phyloP scores from a whole-genome alignment of 2,888 invertebrate genomes.

The Brachynemurus nebulosus region DNA sequence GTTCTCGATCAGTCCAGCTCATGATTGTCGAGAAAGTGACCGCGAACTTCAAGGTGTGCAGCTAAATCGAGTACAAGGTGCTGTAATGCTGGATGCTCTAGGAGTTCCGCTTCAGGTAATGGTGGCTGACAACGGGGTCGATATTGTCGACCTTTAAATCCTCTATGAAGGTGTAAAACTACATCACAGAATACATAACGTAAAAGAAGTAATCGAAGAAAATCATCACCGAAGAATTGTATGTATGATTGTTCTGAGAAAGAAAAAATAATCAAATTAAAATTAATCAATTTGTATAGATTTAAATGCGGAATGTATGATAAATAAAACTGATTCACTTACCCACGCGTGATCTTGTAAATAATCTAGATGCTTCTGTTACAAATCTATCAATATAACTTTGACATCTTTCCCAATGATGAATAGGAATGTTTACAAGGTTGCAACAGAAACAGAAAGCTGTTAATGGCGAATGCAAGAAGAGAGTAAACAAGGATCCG shows the following conservation, averaged over 20 bases:
- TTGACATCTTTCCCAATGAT: constrained; percentile 84
- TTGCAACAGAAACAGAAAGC: constrained; percentile 87
- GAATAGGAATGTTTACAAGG: constrained; percentile 68
- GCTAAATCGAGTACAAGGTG: constrained; percentile 74
- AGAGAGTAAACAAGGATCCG: constrained; percentile 88
- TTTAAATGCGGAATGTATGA: neutral
- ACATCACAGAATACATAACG: constrained; percentile 91
- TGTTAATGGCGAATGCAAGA: constrained; percentile 86
- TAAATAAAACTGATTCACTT: constrained; percentile 26
- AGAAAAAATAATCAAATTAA: constrained; percentile 8
- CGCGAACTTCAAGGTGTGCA: constrained; percentile 67
- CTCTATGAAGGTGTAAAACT: constrained; percentile 74
- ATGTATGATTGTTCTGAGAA: constrained; percentile 51
- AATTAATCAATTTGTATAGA: neutral
- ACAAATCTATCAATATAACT: constrained; percentile 79
- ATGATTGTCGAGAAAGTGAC: constrained; percentile 48
- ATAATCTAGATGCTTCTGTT: constrained; percentile 71
- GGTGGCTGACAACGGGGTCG: constrained; percentile 76
- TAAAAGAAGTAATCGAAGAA: constrained; percentile 72
- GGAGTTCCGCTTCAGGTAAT: constrained; percentile 72
- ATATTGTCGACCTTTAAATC: constrained; percentile 70
- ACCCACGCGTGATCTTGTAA: constrained; percentile 72
- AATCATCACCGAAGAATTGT: constrained; percentile 91
- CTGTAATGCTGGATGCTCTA: constrained; percentile 69
- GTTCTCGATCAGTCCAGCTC: constrained; percentile 48